phyloP scores from a whole-genome alignment of 2,797 vertebrate genomes.

The Karalla daura region DNA sequence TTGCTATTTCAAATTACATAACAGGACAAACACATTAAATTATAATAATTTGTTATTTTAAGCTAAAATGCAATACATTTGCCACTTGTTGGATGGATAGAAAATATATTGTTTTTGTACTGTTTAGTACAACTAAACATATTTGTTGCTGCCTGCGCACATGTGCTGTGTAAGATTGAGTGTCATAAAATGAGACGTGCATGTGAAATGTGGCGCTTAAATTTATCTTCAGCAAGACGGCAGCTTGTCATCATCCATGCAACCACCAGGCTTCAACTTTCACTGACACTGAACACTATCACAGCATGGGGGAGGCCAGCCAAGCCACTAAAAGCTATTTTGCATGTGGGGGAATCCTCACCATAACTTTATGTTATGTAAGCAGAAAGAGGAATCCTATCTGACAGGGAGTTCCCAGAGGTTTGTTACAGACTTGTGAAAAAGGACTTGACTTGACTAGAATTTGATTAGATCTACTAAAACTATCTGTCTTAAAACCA shows the following conservation, averaged over 20 bases:
- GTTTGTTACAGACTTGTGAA: background rate
- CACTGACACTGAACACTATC: slow-evolving; percentile 36
- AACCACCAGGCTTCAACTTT: slow-evolving; percentile 47
- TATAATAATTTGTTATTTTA: too few relatives aligned
- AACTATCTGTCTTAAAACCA: background rate
- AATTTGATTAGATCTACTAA: background rate
- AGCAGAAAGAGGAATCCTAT: background rate
- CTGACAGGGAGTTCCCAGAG: background rate
- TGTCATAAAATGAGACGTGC: slow-evolving; percentile 22
- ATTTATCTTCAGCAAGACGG: slow-evolving; percentile 30
- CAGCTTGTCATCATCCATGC: slow-evolving; percentile 52
- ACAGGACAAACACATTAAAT: background rate
- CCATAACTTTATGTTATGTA: slow-evolving; percentile 34
- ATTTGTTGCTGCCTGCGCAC: background rate
- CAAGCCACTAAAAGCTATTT: slow-evolving; percentile 9
- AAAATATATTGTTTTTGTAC: background rate
- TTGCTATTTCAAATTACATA: background rate
- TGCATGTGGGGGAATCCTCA: slow-evolving; percentile 43
- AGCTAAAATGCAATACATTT: background rate
- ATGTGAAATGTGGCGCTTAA: slow-evolving; percentile 28
- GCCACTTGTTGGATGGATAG: background rate
- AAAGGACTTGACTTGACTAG: background rate
- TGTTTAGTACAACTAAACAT: background rate
- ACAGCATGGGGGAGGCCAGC: slow-evolving; percentile 23
- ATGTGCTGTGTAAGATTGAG: background rate